A percentile compares a stretch with the other conserved stretches of the same genome.
These are phyloP conservation scores for Hyposoter dolosus DNA, from an alignment of 2,888 invertebrate genomes.

Conservation along the genomic window DNA sequence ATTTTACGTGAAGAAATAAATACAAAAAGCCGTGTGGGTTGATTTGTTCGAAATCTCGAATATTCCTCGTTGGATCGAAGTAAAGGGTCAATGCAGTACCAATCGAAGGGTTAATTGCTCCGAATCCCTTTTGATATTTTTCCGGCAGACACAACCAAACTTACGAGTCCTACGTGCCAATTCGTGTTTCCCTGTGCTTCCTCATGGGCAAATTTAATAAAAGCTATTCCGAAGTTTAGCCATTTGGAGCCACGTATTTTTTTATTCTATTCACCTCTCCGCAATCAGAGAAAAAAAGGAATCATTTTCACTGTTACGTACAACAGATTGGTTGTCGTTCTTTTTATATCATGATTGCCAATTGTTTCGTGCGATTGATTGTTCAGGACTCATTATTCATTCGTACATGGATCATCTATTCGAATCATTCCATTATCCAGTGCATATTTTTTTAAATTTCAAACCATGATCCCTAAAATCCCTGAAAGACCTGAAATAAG, in stretches of 20 bases:
- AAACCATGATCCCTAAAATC: not conserved
- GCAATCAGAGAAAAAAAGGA: not conserved
- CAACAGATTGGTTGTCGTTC: not conserved
- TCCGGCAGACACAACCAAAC: not conserved
- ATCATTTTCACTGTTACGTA: not conserved
- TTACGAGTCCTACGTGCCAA: not conserved
- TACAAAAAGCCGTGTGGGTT: not conserved
- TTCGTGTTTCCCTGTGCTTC: not conserved
- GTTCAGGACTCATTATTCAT: not conserved
- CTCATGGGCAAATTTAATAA: not conserved
- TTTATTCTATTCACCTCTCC: not conserved
- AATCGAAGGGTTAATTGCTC: slow-evolving; percentile 19
- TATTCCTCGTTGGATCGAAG: not conserved
- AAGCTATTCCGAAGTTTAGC: not conserved
- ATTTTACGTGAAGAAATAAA: too few species aligned
- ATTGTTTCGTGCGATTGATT: not conserved
- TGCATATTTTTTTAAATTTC: not conserved
- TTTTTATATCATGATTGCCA: not conserved
- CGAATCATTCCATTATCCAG: not conserved
- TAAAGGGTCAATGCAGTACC: slow-evolving; percentile 1
- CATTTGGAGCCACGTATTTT: slow-evolving; percentile 1
- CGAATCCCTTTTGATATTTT: not conserved
- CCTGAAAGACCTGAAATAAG: not conserved
- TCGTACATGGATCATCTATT: not conserved
- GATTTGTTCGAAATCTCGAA: not conserved